Percentiles rank a stretch among this genome's conserved stretches.
phyloP scores from a whole-genome alignment of 2,797 vertebrate species.

The Cetoscarus ocellatus region DNA sequence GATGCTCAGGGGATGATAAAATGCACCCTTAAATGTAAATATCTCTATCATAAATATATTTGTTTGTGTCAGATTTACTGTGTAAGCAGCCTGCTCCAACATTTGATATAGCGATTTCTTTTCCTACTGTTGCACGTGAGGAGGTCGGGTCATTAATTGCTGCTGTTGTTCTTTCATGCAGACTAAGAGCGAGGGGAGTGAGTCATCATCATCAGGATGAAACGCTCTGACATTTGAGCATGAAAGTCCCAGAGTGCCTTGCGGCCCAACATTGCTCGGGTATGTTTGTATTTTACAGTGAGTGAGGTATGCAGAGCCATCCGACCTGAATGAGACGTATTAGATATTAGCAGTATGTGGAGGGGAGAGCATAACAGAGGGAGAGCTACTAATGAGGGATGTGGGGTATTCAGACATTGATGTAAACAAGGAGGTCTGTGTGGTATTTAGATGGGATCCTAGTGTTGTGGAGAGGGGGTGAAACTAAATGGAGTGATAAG shows the following conservation, averaged over 20 bases:
- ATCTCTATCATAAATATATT: conserved; percentile 15
- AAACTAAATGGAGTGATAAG: conserved; percentile 39
- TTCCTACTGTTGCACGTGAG: conserved; percentile 53
- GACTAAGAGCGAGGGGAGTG: conserved; percentile 66
- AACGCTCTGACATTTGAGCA: conserved; percentile 85
- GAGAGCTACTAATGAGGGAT: conserved; percentile 20
- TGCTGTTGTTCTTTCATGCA: conserved; percentile 74
- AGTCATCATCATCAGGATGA: conserved; percentile 83
- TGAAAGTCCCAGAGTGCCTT: conserved; percentile 78
- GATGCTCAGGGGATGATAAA: conserved; percentile 38
- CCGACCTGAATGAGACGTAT: conserved; percentile 33
- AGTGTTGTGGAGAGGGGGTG: conserved; percentile 46
- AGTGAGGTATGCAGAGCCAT: conserved; percentile 34
- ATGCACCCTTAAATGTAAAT: conserved; percentile 33
- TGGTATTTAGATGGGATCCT: conserved; percentile 34
- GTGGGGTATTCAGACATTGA: conserved; percentile 34
- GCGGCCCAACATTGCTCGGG: conserved; percentile 53
- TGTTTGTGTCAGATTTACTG: conserved; percentile 15
- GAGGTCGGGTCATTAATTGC: conserved; percentile 72
- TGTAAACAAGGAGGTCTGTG: conserved; percentile 36
- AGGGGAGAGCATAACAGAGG: conserved; percentile 27
- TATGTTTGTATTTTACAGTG: conserved; percentile 68
- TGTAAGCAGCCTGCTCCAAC: conserved; percentile 14
- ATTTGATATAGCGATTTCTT: conserved; percentile 38
- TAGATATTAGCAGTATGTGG: conserved; percentile 22